These are phyloP conservation scores for Manis crassicaudata DNA, from an alignment of 2,797 vertebrate genomes.

Conservation along the genomic window DNA sequence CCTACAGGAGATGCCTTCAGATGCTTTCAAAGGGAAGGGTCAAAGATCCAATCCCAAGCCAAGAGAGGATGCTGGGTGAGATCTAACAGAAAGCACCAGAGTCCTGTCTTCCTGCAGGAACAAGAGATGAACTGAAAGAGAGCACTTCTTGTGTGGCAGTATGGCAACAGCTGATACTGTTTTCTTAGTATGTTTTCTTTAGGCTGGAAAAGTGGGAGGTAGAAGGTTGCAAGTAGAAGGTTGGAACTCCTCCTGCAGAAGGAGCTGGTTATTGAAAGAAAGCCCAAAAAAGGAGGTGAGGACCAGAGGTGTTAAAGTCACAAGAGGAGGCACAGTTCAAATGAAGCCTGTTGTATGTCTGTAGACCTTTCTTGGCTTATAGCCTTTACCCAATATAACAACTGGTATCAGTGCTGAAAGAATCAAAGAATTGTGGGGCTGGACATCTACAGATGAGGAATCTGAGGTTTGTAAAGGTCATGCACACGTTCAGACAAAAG, in stretches of 20 bases:
- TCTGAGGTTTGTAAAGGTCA: not conserved
- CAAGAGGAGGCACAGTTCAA: not conserved
- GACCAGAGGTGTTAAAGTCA: constrained; percentile 9
- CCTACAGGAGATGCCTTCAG: not conserved
- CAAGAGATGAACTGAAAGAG: not conserved
- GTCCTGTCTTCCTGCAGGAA: not conserved
- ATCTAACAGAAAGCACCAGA: not conserved
- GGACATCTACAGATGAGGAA: constrained; percentile 2
- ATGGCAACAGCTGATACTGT: not conserved
- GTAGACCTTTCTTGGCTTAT: not conserved
- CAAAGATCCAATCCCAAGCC: not conserved
- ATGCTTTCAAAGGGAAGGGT: not conserved
- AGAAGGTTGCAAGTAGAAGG: not conserved
- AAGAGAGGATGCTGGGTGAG: not conserved
- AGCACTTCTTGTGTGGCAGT: not conserved
- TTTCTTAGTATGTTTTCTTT: not conserved
- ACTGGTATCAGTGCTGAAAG: not conserved
- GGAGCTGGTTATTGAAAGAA: not conserved
- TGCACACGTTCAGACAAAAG: not conserved
- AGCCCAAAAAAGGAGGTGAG: not conserved
- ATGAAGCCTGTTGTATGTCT: not conserved
- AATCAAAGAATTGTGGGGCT: not conserved
- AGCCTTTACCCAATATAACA: not conserved
- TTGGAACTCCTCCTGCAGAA: not conserved
- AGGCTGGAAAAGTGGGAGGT: not conserved